Base-by-base conservation (phyloP, 2,888 invertebrate genomes). In the Nephrotoma guestfalica region DNA sequence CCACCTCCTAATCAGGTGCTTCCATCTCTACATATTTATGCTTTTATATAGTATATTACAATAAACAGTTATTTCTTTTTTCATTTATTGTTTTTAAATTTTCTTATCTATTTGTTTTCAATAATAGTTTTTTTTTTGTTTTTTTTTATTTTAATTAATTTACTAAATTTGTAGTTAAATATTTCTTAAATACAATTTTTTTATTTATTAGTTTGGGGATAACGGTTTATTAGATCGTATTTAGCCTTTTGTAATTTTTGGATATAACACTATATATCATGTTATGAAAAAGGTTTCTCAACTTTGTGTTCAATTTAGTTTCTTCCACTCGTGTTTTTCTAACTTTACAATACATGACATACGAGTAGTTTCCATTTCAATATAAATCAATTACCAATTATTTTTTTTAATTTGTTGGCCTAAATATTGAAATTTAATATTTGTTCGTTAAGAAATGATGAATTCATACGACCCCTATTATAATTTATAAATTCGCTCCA, bases 1-100 rank as follows among this genome's bases (percentile, higher is more conserved):
- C 91, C 91, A 88, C 90, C 91, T 88, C 90, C 91, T 90, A 91
- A 91, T 90, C 91, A 91, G 91, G 91, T 91, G 91, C 90, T 89
- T 89, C 89, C 89, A 88, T 89, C 89, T 88, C 88, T 86, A 87
- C 47, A 87, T 87, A 86, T 47, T 85, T 85, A 42, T 85, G 30
- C 43, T 42, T 85, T 18, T 15, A 15, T n/a, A 43, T 86, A 86
- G 30, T 18, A 45, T 41, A 43, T 43, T 43, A 86, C 43, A 47
- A 47, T 45, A 86, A 86, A 47, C 40, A 86, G 13, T 86, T 45
- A n/a, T n/a, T 86, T 86, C 18, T 15, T 41, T 41, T 30, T 86
- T 40, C 40, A 84, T 7, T 41, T 41, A n/a, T 84, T 41, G 7
- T 84, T 84, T 41, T 84, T 41, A 84, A 84, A 84, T 84, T 83